Evolutionary conservation across 2,888 invertebrate genomes (phyloP), one percentile per base, ranked within the genome.

Genomic region (Anarsia innoxiella): DNA sequence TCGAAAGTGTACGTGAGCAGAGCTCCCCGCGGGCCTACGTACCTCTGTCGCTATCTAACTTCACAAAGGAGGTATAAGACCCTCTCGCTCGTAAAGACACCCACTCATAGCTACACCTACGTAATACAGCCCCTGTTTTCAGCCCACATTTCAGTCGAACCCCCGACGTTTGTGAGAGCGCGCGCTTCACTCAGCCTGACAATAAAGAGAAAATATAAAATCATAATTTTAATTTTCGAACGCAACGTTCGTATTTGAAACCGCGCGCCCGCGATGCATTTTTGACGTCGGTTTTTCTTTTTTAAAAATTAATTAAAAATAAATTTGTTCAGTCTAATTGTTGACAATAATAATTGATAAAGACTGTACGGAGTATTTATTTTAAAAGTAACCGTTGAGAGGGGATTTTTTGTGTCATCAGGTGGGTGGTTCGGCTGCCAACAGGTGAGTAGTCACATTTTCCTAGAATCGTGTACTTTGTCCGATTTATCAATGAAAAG

Each of bases 111-210:
- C 56, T 57, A 63, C 61, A 61, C 59, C 56, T 52, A 64, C 61
- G 56, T 58, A 51, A 53, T 59, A 59, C 66, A 74, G 64, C 70
- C 80, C 75, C 70, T 68, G 67, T 69, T 66, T 67, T 67, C 68
- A 66, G 67, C 59, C 63, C 69, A 65, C 62, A 64, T 62, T 34
- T 68, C 67, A 77, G 79, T 77, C 56, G 64, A 42, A 65, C 63
- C 70, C 66, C 51, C 35, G 64, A 37, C 54, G 60, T 51, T 59
- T 42, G 41, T 31, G 41, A 31, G 41, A 35, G 45, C 51, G 59
- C 56, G 53, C 66, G 69, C 44, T 42, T 36, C 26, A 12, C 23
- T 23, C 27, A 11, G 34, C 39, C 32, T 16, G 14, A 37, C 39
- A 40, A 25, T 31, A 8, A 31, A 41, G 36, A 50, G 46, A 42